phyloP scores from a whole-genome alignment of 2,113 vertebrate genomes.

The Bothrops jararaca region DNA sequence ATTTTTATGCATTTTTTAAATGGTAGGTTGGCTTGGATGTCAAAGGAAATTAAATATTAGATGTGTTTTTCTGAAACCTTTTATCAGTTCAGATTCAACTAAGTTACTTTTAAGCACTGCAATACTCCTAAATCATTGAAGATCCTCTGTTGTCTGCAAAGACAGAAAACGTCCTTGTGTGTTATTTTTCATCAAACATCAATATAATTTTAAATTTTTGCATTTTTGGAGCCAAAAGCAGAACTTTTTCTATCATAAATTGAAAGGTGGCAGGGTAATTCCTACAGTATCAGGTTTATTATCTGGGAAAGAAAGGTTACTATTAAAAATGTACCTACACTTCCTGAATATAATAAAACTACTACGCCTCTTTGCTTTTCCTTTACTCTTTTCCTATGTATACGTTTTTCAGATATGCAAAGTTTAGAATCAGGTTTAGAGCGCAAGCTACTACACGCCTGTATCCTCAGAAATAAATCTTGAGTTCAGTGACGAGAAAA shows the following conservation, averaged over 20 bases:
- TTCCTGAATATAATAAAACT: background rate
- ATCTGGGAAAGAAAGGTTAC: background rate
- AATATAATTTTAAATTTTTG: background rate
- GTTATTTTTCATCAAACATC: background rate
- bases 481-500: background rate
- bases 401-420: background rate
- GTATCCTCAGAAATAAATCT: background rate
- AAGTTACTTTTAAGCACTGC: background rate
- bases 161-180: background rate
- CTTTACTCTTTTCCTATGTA: background rate
- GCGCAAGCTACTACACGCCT: background rate
- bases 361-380: background rate
- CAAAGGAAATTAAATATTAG: background rate
- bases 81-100: background rate
- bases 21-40: background rate
- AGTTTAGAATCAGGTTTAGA: background rate
- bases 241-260: background rate
- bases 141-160: background rate
- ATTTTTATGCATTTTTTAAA: background rate
- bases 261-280: background rate
- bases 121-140: background rate
- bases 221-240: background rate
- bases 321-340: background rate
- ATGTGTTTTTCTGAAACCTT: background rate
- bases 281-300: background rate